Base-by-base conservation (phyloP, 2,113 vertebrate genomes). In the Centropus unirufus region DNA sequence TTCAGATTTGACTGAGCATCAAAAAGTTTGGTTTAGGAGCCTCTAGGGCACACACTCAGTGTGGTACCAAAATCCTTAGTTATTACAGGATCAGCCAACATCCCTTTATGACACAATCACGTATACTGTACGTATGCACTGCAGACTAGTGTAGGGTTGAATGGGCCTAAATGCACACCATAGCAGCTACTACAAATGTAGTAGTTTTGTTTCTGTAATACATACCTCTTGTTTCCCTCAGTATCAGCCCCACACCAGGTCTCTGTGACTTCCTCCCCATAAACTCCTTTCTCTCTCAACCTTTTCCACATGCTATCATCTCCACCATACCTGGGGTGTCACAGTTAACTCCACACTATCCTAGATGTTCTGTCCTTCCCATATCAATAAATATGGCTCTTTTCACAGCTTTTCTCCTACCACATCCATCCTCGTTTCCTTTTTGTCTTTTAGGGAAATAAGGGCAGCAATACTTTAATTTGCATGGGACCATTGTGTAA, bases 1-100 rank as follows among this genome's bases (percentile, higher is more conserved):
- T 91, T 78, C n/a, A 87, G 40, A 91, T 90, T 95, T 87, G 83
- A 85, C 42, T 73, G 29, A 76, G 36, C n/a, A 85, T 40, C 90
- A 85, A 54, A 73, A 1, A 72, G 52, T 72, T 95, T 85, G 78
- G 5, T 94, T 94, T 62, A 86, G 51, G 42, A 90, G 54, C 49
- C 54, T 83, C 72, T 73, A 62, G 49, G 86, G 63, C 59, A 76
- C 10, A 22, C 32, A 66, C 39, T 27, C 75, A 61, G 54, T 67
- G 46, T 14, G 58, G n/a, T 62, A 90, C 40, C 51, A 69, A 94
- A 87, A 83, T 46, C 21, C 54, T 34, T 20, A 76, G 94, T 83
- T 90, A 76, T 44, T 61, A 76, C 40, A 23, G 30, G 76, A 73
- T 32, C 24, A 69, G n/a, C 30, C 83, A 82, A 79, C 49, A 6